Conservation (phyloP, 2,113 vertebrate genomes). For the Rhabdomys dilectus region DNA sequence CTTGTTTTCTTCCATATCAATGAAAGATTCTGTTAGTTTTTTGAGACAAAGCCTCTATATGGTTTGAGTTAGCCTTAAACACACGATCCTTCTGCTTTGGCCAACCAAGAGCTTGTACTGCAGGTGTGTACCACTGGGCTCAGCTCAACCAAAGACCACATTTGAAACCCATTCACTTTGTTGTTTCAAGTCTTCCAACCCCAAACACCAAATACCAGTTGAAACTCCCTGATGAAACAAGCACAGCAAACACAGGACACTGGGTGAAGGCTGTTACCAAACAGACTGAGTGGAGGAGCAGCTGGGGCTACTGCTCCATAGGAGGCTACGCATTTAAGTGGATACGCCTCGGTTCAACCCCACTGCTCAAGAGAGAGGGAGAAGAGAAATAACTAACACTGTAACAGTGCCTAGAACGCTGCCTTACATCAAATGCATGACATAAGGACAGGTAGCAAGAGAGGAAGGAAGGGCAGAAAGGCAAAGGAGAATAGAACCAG, state of each 20-base stretch:
- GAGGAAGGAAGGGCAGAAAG: neutral
- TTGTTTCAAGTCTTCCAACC: conserved; percentile 39
- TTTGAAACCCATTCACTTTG: conserved; percentile 30
- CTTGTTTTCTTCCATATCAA: conserved; percentile 32
- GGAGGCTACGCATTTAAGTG: neutral
- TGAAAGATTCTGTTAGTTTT: neutral
- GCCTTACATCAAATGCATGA: neutral
- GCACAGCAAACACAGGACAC: neutral
- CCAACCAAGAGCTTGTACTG: neutral
- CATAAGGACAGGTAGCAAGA: neutral
- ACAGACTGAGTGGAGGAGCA: neutral
- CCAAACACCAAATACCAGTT: neutral
- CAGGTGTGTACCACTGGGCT: neutral
- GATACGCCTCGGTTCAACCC: neutral
- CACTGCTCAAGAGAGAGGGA: neutral
- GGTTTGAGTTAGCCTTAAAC: neutral
- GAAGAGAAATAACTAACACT: neutral
- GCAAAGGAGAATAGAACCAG: neutral
- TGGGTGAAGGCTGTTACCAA: conserved; percentile 16
- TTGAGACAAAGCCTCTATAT: neutral
- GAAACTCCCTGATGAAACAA: neutral
- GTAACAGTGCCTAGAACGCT: neutral
- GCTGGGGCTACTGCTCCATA: too few relatives aligned
- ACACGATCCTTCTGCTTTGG: neutral
- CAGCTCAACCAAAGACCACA: neutral